Evolutionary conservation across 1,140 invertebrate species (phyloP), one percentile per base, ranked within the genome.

Genomic region (Hylaeus volcanicus): DNA sequence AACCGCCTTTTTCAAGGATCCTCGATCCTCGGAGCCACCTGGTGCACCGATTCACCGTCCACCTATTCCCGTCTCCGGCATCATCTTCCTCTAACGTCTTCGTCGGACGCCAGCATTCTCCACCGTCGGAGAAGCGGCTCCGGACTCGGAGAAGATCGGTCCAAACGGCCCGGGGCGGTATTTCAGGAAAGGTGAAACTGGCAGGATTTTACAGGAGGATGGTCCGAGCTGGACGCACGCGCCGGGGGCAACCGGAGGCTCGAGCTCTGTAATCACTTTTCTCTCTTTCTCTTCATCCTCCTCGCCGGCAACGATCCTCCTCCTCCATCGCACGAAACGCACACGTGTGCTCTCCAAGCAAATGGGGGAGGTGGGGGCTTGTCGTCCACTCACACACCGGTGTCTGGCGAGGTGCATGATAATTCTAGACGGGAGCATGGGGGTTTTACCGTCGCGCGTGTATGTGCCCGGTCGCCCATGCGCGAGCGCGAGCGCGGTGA

Each of bases 181-280:
- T 86, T 87, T 77, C 85, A 86, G 77, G 85, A 87, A 84, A 87
- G 85, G 78, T 86, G 84, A 84, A 87, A 84, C 79, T 78, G 85
- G 86, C 79, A 87, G 86, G 75, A 85, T 83, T 74, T 73, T 41
- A 81, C 74, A 58, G 58, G 85, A 81, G 81, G 86, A 83, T 81
- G 83, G 87, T 86, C 82, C 88, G 43, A 84, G 74, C 83, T 82
- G 86, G 90, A 91, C 91, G 92, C 91, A 93, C 92, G 92, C 92
- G 92, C 92, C 92, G 91, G 92, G 92, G 92, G 92, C 92, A 92
- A 92, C 87, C 91, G 89, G 89, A 91, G 91, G 89, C 88, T 88
- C 89, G 90, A 88, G 89, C 92, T 92, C 92, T 93, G 91, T 92
- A 93, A 93, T 93, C 92, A 92, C 91, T 91, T 88, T 77, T 86